Evolutionary conservation across 2,113 vertebrate species (phyloP), one percentile per base, ranked within the genome.

Genomic region (Dicentrarchus labrax): DNA sequence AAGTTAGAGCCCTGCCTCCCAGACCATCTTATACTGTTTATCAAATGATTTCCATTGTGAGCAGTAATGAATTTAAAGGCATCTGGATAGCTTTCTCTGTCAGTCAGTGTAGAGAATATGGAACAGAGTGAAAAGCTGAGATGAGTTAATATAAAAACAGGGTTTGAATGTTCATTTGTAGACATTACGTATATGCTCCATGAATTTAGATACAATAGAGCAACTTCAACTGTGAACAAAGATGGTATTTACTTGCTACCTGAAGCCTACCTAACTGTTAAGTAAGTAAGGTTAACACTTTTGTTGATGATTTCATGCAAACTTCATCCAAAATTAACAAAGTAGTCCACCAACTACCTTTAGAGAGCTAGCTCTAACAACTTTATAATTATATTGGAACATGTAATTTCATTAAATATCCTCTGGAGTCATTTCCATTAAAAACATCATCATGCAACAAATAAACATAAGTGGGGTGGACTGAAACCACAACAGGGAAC

Each of bases 21-120:
- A 54, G 13, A 43, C 21, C 72, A 16, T 74, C 16, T 75, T 54
- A 19, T 61, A n/a, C 60, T 84, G 54, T 80, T 79, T 47, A 57
- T 78, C 48, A 69, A 51, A 74, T 75, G 11, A 50, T 77, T 66
- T 78, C 22, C 21, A 71, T 45, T n/a, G 50, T 68, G 12, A 85
- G 76, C 38, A 50, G 5, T 50, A 56, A 72, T 77, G 59, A 50
- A 56, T 21, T 57, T 21, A 80, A 72, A 4, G 12, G 39, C 64
- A 21, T 77, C 22, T n/a, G 16, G 6, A 59, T 30, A 30, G 36
- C 2, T 60, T 60, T 65, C 0, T 61, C 36, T 79, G 21, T 38
- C 47, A 68, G 0, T 3, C 41, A 11, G 7, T 70, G n/a, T 47
- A 41, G 5, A 73, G 22, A 60, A 69, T 17, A 11, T 36, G 15